Conservation (phyloP, 1,140 invertebrate species). For the Ceratina australensis region DNA sequence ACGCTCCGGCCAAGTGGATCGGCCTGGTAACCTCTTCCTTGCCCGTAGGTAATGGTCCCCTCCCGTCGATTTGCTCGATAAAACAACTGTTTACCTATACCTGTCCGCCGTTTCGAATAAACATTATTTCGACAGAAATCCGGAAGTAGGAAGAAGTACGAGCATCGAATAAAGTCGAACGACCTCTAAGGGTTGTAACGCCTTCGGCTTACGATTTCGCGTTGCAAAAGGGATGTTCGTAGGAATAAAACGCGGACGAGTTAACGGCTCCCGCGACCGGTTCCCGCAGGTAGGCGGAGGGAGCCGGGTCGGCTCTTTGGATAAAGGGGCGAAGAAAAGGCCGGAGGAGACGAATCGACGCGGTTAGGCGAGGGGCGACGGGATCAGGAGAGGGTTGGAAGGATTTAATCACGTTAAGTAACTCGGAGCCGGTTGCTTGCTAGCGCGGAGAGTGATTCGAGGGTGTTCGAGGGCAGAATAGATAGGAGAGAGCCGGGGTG, state of each 20-base stretch:
- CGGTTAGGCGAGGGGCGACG: slow-evolving; percentile 9
- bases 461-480: slow-evolving; percentile 54
- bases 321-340: slow-evolving; percentile 19
- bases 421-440: slow-evolving; percentile 53
- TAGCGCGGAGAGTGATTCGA: slow-evolving; percentile 45
- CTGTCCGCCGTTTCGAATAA: no score
- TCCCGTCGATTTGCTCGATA: neutral
- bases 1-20: slow-evolving; percentile 49
- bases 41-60: slow-evolving; percentile 37
- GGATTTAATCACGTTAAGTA: slow-evolving; percentile 67
- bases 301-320: neutral
- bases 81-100: no score
- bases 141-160: no score
- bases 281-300: neutral
- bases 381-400: slow-evolving; percentile 23
- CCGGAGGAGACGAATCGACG: slow-evolving; percentile 41
- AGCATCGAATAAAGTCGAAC: no score
- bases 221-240: neutral
- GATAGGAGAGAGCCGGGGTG: slow-evolving; percentile 19
- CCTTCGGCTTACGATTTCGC: no score
- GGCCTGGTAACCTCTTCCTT: slow-evolving; percentile 61
- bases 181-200: no score
- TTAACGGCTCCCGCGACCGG: slow-evolving; percentile 32
- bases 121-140: no score
- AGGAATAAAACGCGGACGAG: slow-evolving; percentile 46